Base-by-base conservation (phyloP, 2,888 invertebrate species). In the Plagiodera versicolora region DNA sequence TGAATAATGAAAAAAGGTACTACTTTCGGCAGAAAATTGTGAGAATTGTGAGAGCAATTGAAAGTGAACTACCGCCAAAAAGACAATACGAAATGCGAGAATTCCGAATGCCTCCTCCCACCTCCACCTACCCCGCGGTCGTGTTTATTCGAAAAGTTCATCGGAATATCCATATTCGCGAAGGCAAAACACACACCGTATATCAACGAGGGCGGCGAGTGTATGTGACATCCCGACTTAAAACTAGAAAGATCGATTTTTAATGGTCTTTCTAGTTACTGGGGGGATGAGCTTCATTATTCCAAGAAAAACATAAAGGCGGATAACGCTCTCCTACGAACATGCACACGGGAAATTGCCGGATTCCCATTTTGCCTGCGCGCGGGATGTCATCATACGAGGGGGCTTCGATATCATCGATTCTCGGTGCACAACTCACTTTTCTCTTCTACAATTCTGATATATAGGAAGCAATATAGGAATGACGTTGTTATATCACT, bases 261-360 rank as follows among this genome's bases (percentile, higher is more conserved):
- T 66, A 66, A 66, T 66, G 65, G 65, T 63, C 65, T 66, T 61
- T 46, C 61, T 66, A 66, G 65, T 66, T 66, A 63, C 61, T 58
- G 54, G 52, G 46, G 63, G 61, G 57, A 59, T 58, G 62, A 62
- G 63, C 65, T 56, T 63, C 61, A 61, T 66, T 66, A 66, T 66
- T 66, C 63, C 55, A 60, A 56, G 64, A 66, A 66, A 65, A 66
- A 66, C 62, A 64, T 64, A 64, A 64, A 61, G 58, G 60, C 50
- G 51, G 61, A 64, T 59, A 62, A 61, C 56, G 51, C 61, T 54
- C 58, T 46, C 55, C 49, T 56, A 48, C 47, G 58, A 49, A 47
- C 60, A 58, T 58, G 53, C 51, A 55, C 53, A 57, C 54, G 63
- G 56, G 45, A 58, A 63, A 64, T 60, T 58, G 39, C 39, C 53